Evolutionary conservation across 1,140 invertebrate species (phyloP).

Genomic region (Octopus sinensis): DNA sequence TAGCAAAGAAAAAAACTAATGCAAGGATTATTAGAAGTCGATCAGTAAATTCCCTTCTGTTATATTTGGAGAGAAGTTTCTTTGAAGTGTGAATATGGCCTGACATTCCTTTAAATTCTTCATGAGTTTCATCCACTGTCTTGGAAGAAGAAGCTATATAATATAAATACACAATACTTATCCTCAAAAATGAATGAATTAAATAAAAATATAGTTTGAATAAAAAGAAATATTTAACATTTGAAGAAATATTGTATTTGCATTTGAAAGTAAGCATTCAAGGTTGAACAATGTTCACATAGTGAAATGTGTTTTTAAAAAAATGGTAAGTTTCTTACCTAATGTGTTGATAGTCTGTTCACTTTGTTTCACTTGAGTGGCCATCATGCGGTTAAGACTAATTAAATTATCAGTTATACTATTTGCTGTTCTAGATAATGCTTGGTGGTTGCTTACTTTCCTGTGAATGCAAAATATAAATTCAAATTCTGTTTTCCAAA

Average conservation of each 20-base stretch:
- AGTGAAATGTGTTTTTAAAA: background rate
- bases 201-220: too few species aligned
- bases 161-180: background rate
- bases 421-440: slow-evolving; percentile 39
- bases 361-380: slow-evolving; percentile 81
- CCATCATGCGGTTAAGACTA: slow-evolving; percentile 77
- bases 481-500: too few species aligned
- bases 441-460: slow-evolving; percentile 42
- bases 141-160: slow-evolving; percentile 45
- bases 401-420: slow-evolving; percentile 74
- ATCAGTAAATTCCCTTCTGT: slow-evolving; percentile 87
- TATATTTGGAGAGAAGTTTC: slow-evolving; percentile 90
- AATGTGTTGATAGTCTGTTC: slow-evolving; percentile 80
- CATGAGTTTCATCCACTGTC: slow-evolving; percentile 68
- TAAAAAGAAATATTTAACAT: too few species aligned
- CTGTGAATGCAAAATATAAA: slow-evolving; percentile 1
- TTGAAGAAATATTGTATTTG: too few species aligned
- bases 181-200: too few species aligned
- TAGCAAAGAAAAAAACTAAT: slow-evolving; percentile 86
- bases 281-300: background rate
- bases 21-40: slow-evolving; percentile 87
- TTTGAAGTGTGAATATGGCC: slow-evolving; percentile 82
- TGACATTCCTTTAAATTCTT: slow-evolving; percentile 81
- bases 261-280: too few species aligned
- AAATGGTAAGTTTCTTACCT: slow-evolving; percentile 52